These are phyloP conservation scores for Nasonia longicornis DNA, from an alignment of 1,140 invertebrate genomes.

Conservation along the genomic window DNA sequence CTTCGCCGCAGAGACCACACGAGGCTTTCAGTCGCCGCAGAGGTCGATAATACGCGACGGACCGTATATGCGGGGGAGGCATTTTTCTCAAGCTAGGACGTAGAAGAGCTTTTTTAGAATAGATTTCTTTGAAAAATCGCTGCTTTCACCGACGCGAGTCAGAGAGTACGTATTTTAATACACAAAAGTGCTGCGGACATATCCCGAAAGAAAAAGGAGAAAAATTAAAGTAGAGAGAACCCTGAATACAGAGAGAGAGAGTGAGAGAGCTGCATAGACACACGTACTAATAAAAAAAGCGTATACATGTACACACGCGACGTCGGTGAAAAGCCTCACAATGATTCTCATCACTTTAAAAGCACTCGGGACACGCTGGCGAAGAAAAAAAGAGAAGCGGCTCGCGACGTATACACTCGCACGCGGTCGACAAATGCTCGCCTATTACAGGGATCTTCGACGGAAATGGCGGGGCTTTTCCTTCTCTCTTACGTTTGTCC, in stretches of 20 bases:
- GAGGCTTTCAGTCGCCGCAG: constrained; percentile 2
- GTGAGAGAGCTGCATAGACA: constrained; percentile 7
- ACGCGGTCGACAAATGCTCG: constrained; percentile 49
- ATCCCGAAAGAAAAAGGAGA: background rate
- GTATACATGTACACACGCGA: background rate
- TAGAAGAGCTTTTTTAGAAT: too few relatives aligned
- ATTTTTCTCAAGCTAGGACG: too few relatives aligned
- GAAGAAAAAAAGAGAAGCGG: background rate
- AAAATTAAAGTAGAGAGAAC: constrained; percentile 25
- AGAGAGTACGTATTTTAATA: background rate
- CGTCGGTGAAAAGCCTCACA: constrained; percentile 37
- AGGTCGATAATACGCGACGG: constrained; percentile 9
- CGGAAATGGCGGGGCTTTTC: constrained; percentile 44
- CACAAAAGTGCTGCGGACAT: background rate
- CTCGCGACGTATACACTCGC: constrained; percentile 39
- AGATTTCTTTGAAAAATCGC: too few relatives aligned
- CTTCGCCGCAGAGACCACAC: constrained; percentile 30
- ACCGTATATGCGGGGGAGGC: background rate
- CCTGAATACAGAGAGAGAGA: constrained; percentile 12
- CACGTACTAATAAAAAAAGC: constrained; percentile 37
- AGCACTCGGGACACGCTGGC: constrained; percentile 35
- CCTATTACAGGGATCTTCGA: constrained; percentile 50
- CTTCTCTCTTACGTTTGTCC: background rate
- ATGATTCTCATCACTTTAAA: constrained; percentile 52
- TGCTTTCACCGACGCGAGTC: too few relatives aligned